phyloP scores from a whole-genome alignment of 2,888 invertebrate species.

The Chloroclysta siterata region DNA sequence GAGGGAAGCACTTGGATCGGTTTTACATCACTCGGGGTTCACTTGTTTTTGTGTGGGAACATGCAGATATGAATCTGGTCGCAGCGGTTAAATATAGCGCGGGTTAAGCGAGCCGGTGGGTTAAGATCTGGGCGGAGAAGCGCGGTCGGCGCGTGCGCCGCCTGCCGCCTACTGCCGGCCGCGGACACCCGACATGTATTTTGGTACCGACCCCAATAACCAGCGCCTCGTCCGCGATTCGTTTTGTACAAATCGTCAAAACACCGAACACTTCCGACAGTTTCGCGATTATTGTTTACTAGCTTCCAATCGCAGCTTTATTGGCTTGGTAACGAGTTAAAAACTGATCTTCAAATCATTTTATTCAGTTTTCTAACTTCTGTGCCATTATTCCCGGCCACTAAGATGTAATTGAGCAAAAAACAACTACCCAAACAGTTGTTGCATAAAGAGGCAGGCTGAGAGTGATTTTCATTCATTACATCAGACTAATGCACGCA shows the following conservation, averaged over 20 bases:
- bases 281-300: slow-evolving; percentile 59
- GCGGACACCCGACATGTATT: slow-evolving; percentile 76
- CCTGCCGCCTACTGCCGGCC: slow-evolving; percentile 80
- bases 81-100: slow-evolving; percentile 82
- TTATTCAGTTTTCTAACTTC: not conserved
- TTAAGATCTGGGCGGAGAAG: slow-evolving; percentile 68
- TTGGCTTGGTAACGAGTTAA: not conserved
- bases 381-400: not conserved
- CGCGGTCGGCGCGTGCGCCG: slow-evolving; percentile 81
- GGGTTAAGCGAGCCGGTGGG: slow-evolving; percentile 75
- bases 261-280: slow-evolving; percentile 75
- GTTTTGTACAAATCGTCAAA: slow-evolving; percentile 80
- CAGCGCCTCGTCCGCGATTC: slow-evolving; percentile 80
- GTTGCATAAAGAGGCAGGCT: not conserved
- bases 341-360: not conserved
- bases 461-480: slow-evolving; percentile 18
- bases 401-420: not conserved
- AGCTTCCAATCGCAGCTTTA: slow-evolving; percentile 32
- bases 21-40: slow-evolving; percentile 72
- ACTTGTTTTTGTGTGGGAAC: slow-evolving; percentile 74
- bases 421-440: not conserved
- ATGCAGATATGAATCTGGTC: slow-evolving; percentile 78
- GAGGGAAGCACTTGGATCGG: slow-evolving; percentile 59
- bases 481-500: slow-evolving; percentile 1
- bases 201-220: slow-evolving; percentile 83